Evolutionary conservation across 2,888 invertebrate genomes (phyloP), one percentile per base, ranked within the genome.

Genomic region (Himalopsyche tibetana): DNA sequence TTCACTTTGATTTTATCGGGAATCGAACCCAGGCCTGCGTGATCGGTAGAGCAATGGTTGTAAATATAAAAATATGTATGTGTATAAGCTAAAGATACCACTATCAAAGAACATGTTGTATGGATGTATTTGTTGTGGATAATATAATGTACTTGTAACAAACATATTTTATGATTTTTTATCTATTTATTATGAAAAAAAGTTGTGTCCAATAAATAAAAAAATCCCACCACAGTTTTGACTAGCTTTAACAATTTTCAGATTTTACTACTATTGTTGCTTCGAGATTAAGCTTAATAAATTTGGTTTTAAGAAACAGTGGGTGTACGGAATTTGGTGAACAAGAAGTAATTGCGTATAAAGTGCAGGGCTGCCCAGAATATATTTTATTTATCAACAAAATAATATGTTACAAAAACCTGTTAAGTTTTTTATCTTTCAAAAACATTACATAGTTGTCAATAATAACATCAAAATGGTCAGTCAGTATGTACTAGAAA

Each of bases 281-380:
- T 82, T 79, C 82, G 55, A 86, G 86, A 86, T 86, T 84, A 86
- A 84, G 84, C 74, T 82, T 81, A 86, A 84, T 86, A 84, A 82
- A 84, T 86, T 86, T 82, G 82, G 82, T 19, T 83, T 56, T 69
- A 56, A 83, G 56, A 63, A 42, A 56, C 69, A 63, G 82, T 83
- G 82, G 82, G 82, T 63, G 82, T 56, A 69, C 55, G 63, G 56
- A 40, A 63, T 55, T 69, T 83, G 40, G 63, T 56, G 82, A 56
- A 38, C 63, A 69, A 15, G 82, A 69, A 69, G 40, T 63, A 42
- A 83, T 83, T 56, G 42, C 38, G 69, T 83, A 83, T 45, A 45
- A 40, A 15, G 5, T n/a, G 19, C 9, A 83, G 82, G 82, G 69
- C 9, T 83, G 69, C 28, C 56, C 19, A n/a, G 5, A 82, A 82